phyloP scores from a whole-genome alignment of 1,140 invertebrate genomes.

The Gerris buenoi region DNA sequence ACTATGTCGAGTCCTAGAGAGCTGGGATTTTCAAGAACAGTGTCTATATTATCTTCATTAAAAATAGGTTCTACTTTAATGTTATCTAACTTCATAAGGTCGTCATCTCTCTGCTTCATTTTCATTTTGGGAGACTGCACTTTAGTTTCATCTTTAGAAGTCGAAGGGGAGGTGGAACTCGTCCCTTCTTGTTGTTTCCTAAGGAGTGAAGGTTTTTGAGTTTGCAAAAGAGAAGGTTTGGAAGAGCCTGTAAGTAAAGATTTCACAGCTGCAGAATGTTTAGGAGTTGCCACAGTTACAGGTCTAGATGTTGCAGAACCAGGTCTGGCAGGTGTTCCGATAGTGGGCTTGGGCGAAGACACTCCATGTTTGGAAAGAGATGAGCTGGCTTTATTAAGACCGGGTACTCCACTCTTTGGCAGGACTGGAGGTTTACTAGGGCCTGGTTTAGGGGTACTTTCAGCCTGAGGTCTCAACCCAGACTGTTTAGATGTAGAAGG shows the following conservation, averaged over 20 bases:
- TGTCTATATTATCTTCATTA: constrained; percentile 2
- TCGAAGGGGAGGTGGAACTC: background rate
- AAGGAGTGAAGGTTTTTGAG: background rate
- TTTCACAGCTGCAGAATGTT: background rate
- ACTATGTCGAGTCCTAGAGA: background rate
- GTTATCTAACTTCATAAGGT: background rate
- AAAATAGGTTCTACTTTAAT: background rate
- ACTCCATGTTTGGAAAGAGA: too few relatives aligned
- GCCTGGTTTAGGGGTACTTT: too few relatives aligned
- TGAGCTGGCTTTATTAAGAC: too few relatives aligned
- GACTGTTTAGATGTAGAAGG: background rate
- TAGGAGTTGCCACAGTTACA: background rate
- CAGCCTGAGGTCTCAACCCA: background rate
- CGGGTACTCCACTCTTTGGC: too few relatives aligned
- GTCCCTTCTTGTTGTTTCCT: background rate
- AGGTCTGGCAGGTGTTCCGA: background rate
- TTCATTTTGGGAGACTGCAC: too few relatives aligned
- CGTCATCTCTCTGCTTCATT: background rate
- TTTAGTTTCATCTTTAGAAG: too few relatives aligned
- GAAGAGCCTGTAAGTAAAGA: background rate
- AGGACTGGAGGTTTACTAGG: too few relatives aligned
- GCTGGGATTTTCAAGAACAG: background rate
- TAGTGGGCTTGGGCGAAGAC: background rate
- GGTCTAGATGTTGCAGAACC: background rate
- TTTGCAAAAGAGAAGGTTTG: background rate